Evolutionary conservation across 2,888 invertebrate genomes (phyloP).

Genomic region (Podabrus alpinus): DNA sequence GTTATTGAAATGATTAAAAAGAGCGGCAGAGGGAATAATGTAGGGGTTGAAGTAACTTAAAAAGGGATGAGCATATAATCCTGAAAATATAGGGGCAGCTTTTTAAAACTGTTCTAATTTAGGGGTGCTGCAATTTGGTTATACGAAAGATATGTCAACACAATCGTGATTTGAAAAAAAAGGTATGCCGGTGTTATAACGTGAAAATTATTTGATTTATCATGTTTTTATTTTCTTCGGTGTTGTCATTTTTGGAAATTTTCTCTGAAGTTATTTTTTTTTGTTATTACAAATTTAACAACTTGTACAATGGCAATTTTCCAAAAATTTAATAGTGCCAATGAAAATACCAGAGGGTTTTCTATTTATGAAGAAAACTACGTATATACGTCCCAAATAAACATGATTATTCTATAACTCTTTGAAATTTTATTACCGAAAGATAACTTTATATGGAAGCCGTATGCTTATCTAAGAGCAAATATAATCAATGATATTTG

Average conservation of each 20-base stretch:
- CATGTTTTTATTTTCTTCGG: no score
- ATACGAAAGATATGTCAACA: neutral
- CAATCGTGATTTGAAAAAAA: neutral
- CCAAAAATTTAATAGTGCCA: neutral
- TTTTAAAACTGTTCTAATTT: neutral
- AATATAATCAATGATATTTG: neutral
- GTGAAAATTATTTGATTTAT: no score
- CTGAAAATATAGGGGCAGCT: neutral
- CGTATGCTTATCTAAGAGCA: neutral
- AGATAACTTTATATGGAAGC: neutral
- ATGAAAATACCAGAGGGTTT: neutral
- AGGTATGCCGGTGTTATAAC: neutral
- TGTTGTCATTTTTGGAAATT: neutral
- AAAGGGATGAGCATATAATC: neutral
- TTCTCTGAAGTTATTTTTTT: neutral
- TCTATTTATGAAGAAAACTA: neutral
- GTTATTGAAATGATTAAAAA: neutral
- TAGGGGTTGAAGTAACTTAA: neutral
- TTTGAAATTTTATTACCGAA: neutral
- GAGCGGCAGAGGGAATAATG: neutral
- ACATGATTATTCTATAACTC: neutral
- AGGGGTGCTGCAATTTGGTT: neutral
- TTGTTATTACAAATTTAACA: neutral
- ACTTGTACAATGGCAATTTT: neutral
- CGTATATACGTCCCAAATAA: neutral